phyloP scores from a whole-genome alignment of 2,888 invertebrate genomes.

The Cheilosia grossa region DNA sequence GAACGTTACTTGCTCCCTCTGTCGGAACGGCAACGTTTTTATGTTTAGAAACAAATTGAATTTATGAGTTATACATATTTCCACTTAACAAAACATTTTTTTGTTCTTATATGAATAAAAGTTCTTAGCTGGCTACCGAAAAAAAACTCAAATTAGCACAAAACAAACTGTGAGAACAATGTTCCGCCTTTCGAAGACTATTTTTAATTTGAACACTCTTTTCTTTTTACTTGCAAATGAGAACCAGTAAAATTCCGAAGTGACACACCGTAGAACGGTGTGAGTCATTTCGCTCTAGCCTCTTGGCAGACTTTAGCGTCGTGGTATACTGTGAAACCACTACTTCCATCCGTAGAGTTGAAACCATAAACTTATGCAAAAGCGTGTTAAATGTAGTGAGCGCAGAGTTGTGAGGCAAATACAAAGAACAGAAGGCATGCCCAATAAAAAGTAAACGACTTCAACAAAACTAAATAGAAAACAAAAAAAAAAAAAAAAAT shows the following conservation, averaged over 20 bases:
- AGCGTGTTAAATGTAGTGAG: slow-evolving; percentile 51
- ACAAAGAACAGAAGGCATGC: slow-evolving; percentile 42
- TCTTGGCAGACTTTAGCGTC: slow-evolving; percentile 8
- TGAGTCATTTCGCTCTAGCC: slow-evolving; percentile 53
- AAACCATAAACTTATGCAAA: slow-evolving; percentile 61
- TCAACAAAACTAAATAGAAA: not conserved
- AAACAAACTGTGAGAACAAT: slow-evolving; percentile 19
- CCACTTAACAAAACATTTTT: not conserved
- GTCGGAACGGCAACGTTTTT: not conserved
- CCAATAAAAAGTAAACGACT: slow-evolving; percentile 14
- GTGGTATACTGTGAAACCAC: slow-evolving; percentile 1
- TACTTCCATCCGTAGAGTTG: slow-evolving; percentile 38
- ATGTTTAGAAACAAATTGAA: slow-evolving; percentile 12
- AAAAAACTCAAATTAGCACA: slow-evolving; percentile 20
- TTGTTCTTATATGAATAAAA: not conserved
- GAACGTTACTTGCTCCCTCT: slow-evolving; percentile 30
- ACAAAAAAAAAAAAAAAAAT: slow-evolving; percentile 23
- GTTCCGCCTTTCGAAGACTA: slow-evolving; percentile 29
- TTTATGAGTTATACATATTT: not conserved
- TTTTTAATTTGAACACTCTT: slow-evolving; percentile 35
- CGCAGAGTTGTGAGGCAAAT: slow-evolving; percentile 19
- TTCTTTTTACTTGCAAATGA: slow-evolving; percentile 41
- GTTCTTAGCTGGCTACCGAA: not conserved
- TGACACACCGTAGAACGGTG: slow-evolving; percentile 50
- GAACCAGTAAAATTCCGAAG: slow-evolving; percentile 66